A percentile compares a stretch with the other conserved stretches of the same genome.
Conservation (phyloP, 2,888 invertebrate genomes). For the Drosophila picticornis region DNA sequence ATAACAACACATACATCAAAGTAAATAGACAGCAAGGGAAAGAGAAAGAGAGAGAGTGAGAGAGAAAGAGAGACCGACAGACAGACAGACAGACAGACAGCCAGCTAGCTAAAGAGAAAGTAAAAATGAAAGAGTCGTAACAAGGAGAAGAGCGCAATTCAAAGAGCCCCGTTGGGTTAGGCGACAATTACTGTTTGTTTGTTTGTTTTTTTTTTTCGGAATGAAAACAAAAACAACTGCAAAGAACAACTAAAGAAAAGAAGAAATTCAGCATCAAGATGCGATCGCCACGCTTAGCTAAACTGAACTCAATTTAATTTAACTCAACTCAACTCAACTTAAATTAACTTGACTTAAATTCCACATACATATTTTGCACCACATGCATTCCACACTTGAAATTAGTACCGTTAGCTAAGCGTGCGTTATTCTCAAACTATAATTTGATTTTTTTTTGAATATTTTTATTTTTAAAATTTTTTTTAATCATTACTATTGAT, state of each 20-base stretch:
- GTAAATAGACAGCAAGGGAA: background rate
- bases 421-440: background rate
- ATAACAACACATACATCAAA: slow-evolving; percentile 11
- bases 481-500: background rate
- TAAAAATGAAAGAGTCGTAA: background rate
- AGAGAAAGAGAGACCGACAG: background rate
- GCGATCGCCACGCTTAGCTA: background rate
- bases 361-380: background rate
- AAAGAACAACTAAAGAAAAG: background rate
- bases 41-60: background rate
- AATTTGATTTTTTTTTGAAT: background rate
- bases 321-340: background rate
- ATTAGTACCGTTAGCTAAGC: background rate
- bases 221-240: background rate
- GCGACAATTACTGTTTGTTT: background rate
- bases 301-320: background rate
- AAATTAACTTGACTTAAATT: background rate
- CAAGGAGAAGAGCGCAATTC: background rate
- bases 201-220: background rate
- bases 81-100: background rate
- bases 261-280: background rate
- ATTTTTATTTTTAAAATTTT: background rate
- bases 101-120: slow-evolving; percentile 5
- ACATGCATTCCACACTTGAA: background rate
- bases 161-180: background rate